A percentile compares a stretch with the other conserved stretches of the same genome.
Conservation (phyloP, 2,113 vertebrate species). For the Forbesichthys agassizii region DNA sequence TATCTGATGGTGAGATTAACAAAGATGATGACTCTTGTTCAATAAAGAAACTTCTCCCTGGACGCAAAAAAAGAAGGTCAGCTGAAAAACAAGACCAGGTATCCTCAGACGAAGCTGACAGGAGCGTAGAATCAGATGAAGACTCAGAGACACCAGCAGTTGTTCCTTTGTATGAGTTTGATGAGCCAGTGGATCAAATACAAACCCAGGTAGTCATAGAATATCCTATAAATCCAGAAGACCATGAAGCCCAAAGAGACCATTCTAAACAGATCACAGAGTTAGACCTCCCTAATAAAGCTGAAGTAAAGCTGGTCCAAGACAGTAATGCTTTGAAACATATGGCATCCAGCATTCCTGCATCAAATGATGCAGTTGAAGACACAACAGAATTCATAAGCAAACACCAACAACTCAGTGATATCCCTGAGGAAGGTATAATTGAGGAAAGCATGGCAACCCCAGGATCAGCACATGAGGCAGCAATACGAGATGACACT, state of each 20-base stretch:
- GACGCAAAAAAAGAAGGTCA: constrained; percentile 82
- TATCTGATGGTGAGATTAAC: constrained; percentile 78
- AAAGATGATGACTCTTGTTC: constrained; percentile 87
- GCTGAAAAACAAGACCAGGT: constrained; percentile 77
- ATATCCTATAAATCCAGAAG: constrained; percentile 20
- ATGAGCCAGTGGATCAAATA: constrained; percentile 69
- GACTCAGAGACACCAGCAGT: constrained; percentile 89
- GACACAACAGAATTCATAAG: constrained; percentile 63
- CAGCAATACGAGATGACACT: constrained; percentile 69
- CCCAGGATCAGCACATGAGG: constrained; percentile 57
- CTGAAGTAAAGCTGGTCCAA: constrained; percentile 21
- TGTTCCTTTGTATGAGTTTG: constrained; percentile 89
- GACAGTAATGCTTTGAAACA: constrained; percentile 16
- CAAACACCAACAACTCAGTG: constrained; percentile 75
- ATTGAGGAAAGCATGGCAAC: constrained; percentile 67
- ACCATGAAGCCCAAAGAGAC: constrained; percentile 36
- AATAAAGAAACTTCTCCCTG: constrained; percentile 87
- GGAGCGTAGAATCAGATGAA: constrained; percentile 69
- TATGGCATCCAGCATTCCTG: constrained; percentile 6
- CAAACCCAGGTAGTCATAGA: constrained; percentile 31
- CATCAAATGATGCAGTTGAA: constrained; percentile 60
- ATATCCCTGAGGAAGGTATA: constrained; percentile 72
- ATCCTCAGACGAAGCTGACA: constrained; percentile 71
- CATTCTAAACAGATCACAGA: constrained; percentile 7
- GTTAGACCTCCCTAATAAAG: not conserved